Evolutionary conservation across 2,113 vertebrate genomes (phyloP).

Genomic region (Paradoxurus hermaphroditus): DNA sequence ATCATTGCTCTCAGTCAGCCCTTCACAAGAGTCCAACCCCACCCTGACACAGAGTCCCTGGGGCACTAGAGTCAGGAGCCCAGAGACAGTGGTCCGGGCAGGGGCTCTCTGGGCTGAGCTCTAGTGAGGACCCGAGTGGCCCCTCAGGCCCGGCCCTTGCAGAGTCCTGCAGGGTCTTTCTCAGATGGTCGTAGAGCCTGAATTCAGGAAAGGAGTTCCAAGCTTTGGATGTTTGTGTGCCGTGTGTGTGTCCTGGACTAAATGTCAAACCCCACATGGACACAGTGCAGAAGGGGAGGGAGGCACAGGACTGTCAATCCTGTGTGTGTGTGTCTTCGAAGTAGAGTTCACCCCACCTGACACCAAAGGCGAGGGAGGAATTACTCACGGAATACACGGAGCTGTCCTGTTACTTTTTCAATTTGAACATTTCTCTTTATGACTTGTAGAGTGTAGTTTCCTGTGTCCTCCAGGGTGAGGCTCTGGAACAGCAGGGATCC

Average conservation of each 20-base stretch:
- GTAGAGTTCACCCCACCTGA: background rate
- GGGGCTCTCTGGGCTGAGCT: too few relatives aligned
- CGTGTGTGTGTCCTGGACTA: background rate
- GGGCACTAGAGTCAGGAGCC: accelerated
- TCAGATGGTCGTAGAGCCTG: too few relatives aligned
- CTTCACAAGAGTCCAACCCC: too few relatives aligned
- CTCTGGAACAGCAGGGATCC: too few relatives aligned
- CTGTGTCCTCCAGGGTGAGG: too few relatives aligned
- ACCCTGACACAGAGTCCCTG: background rate
- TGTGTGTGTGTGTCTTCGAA: background rate
- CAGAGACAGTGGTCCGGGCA: too few relatives aligned
- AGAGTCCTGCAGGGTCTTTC: background rate
- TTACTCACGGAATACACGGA: background rate
- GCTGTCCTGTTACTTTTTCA: accelerated
- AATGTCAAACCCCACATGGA: background rate
- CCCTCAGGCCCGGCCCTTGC: background rate
- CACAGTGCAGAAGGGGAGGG: accelerated
- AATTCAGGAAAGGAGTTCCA: background rate
- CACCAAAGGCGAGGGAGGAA: background rate
- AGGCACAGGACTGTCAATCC: background rate
- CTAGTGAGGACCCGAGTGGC: background rate
- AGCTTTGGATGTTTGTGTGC: background rate
- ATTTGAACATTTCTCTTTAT: too few relatives aligned
- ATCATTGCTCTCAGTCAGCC: background rate
- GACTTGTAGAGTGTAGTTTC: too few relatives aligned